phyloP scores from a whole-genome alignment of 2,888 invertebrate species.

The Chymomyza fuscimana region DNA sequence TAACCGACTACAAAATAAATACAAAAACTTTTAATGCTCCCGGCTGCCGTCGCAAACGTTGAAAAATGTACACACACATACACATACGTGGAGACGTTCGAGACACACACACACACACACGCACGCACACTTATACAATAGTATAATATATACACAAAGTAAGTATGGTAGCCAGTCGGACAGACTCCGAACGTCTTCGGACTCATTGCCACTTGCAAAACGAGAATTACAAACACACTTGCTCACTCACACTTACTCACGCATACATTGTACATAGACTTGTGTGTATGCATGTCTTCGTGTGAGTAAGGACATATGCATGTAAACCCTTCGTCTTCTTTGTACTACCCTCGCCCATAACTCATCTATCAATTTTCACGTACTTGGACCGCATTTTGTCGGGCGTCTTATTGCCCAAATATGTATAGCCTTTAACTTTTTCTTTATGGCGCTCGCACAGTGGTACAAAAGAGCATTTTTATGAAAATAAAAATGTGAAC shows the following conservation, averaged over 20 bases:
- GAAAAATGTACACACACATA: slow-evolving; percentile 60
- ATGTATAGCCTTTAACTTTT: slow-evolving; percentile 60
- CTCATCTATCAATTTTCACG: slow-evolving; percentile 80
- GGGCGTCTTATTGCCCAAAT: slow-evolving; percentile 68
- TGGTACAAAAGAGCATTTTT: slow-evolving; percentile 26
- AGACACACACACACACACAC: slow-evolving; percentile 9
- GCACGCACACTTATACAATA: slow-evolving; percentile 10
- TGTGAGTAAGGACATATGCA: slow-evolving; percentile 62
- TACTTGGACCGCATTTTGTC: slow-evolving; percentile 69
- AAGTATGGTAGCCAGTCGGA: slow-evolving; percentile 32
- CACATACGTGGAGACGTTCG: slow-evolving; percentile 12
- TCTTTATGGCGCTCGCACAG: slow-evolving; percentile 43
- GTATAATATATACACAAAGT: neutral
- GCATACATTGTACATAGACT: neutral
- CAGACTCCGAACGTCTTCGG: slow-evolving; percentile 70
- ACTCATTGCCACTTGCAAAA: slow-evolving; percentile 73
- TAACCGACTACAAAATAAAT: slow-evolving; percentile 77
- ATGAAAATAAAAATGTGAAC: neutral
- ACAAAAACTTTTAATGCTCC: slow-evolving; percentile 75
- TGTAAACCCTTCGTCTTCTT: slow-evolving; percentile 58
- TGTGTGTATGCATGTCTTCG: slow-evolving; percentile 13
- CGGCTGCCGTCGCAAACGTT: slow-evolving; percentile 62
- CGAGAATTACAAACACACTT: slow-evolving; percentile 41
- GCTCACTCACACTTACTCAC: slow-evolving; percentile 24
- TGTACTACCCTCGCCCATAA: slow-evolving; percentile 66